Evolutionary conservation across 2,888 invertebrate genomes (phyloP).

Genomic region (Megastigmus dorsalis): DNA sequence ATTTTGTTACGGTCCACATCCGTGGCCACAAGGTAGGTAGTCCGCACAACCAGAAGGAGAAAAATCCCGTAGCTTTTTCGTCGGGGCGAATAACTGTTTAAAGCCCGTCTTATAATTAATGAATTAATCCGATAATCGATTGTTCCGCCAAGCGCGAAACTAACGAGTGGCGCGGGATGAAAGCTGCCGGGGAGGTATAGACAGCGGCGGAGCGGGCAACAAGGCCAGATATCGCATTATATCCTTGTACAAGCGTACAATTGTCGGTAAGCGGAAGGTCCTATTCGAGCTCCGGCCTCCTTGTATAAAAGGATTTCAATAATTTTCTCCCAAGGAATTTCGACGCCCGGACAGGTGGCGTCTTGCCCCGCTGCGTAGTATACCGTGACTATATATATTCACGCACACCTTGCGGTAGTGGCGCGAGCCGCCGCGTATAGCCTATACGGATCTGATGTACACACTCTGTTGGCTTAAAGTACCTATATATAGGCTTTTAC

Average conservation of each 20-base stretch:
- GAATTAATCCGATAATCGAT: constrained; percentile 50
- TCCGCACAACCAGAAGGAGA: too few species aligned
- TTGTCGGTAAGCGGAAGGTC: constrained; percentile 21
- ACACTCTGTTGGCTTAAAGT: too few species aligned
- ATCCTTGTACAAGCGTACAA: constrained; percentile 1
- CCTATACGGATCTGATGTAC: too few species aligned
- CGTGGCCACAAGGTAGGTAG: too few species aligned
- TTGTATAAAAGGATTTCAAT: constrained; percentile 63
- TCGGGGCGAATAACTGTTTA: constrained; percentile 11
- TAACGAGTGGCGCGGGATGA: constrained; percentile 21
- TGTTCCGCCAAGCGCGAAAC: constrained; percentile 37
- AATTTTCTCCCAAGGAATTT: constrained; percentile 68
- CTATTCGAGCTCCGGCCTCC: not conserved
- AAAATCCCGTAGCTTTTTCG: too few species aligned
- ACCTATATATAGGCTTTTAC: too few species aligned
- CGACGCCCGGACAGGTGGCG: constrained; percentile 70
- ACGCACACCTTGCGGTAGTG: too few species aligned
- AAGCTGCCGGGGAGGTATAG: not conserved
- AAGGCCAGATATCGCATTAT: not conserved
- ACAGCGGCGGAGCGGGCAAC: not conserved
- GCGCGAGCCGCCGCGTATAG: too few species aligned
- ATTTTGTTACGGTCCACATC: too few species aligned
- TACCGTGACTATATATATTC: constrained; percentile 36
- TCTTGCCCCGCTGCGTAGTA: constrained; percentile 44
- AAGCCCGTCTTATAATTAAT: constrained; percentile 8